Evolutionary conservation across 53 echinoderm and acorn worm species (phyloP), one percentile per base, ranked within the genome.

Genomic region (Stichopus horrens): DNA sequence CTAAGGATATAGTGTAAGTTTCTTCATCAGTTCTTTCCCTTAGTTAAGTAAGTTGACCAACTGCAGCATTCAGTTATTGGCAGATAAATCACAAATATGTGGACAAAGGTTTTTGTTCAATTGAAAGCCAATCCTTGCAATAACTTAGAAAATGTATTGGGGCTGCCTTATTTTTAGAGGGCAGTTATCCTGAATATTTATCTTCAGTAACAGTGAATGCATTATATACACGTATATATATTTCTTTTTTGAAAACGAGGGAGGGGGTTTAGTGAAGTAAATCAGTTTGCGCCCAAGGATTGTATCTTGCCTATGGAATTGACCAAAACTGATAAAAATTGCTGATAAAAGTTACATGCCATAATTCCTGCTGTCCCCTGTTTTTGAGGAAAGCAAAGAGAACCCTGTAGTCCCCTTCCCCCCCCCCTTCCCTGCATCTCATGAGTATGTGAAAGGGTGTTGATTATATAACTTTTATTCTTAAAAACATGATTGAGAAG

Each of bases 1-100:
- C 71, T 71, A 71, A 71, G 18, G 71, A 71, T 71, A 71, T 71
- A 71, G 71, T 71, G 19, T 71, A 71, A 71, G 71, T 71, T 71
- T 16, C 71, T 71, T 71, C 71, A 71, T 71, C 71, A 71, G 71
- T 71, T 71, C 71, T 71, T 71, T 71, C 71, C 71, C 71, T 71
- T 71, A 71, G 18, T 37, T 37, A 37, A n/a, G n/a, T n/a, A 71
- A 71, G 18, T 16, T 71, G 71, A 71, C 71, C 71, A 71, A 71
- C 71, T 71, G 71, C 71, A 71, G 71, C 71, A 71, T 71, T 71
- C 71, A 71, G 71, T 71, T 71, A 16, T 37, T 71, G 71, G 71
- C 71, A 71, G 71, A 71, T 71, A 71, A 71, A 71, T 13, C 71
- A 71, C 71, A 71, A 18, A 71, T 71, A 71, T 71, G 18, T 71